A percentile compares a stretch with the other conserved stretches of the same genome.
These are phyloP conservation scores for Zele albiditarsus DNA, from an alignment of 2,888 invertebrate genomes.

Conservation along the genomic window DNA sequence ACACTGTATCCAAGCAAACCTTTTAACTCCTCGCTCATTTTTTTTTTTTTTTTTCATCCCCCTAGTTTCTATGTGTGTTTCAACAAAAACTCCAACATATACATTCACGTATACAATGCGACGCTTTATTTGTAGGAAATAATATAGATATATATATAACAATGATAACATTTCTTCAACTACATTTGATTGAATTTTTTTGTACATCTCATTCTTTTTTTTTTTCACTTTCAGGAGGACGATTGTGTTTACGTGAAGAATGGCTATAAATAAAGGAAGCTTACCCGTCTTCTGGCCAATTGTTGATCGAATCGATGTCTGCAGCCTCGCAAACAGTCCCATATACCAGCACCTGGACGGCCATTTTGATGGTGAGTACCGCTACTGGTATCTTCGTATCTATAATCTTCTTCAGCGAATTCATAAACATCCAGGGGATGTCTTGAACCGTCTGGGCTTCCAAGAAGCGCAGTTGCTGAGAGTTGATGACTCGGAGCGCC, in stretches of 20 bases:
- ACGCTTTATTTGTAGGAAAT: background rate
- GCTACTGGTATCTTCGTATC: slow-evolving; percentile 67
- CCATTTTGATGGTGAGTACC: slow-evolving; percentile 71
- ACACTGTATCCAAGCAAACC: slow-evolving; percentile 20
- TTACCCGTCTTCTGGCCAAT: slow-evolving; percentile 85
- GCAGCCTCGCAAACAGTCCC: slow-evolving; percentile 86
- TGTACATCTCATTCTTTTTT: background rate
- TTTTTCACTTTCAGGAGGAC: background rate
- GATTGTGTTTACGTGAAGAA: background rate
- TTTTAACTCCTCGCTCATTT: slow-evolving; percentile 22
- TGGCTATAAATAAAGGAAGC: background rate
- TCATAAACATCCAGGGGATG: slow-evolving; percentile 84
- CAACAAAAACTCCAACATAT: background rate
- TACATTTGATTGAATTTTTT: background rate
- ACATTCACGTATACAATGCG: background rate
- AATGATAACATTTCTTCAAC: background rate
- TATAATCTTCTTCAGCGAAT: slow-evolving; percentile 77
- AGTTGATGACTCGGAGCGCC: slow-evolving; percentile 87
- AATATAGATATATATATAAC: background rate
- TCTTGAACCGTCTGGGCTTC: slow-evolving; percentile 87
- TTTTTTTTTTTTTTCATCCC: background rate
- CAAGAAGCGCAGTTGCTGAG: slow-evolving; percentile 86
- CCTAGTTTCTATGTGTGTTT: background rate
- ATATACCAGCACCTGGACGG: slow-evolving; percentile 75
- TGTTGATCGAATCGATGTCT: slow-evolving; percentile 85